These are phyloP conservation scores for Eubasilissa regina DNA, from an alignment of 1,140 invertebrate species.

Conservation along the genomic window DNA sequence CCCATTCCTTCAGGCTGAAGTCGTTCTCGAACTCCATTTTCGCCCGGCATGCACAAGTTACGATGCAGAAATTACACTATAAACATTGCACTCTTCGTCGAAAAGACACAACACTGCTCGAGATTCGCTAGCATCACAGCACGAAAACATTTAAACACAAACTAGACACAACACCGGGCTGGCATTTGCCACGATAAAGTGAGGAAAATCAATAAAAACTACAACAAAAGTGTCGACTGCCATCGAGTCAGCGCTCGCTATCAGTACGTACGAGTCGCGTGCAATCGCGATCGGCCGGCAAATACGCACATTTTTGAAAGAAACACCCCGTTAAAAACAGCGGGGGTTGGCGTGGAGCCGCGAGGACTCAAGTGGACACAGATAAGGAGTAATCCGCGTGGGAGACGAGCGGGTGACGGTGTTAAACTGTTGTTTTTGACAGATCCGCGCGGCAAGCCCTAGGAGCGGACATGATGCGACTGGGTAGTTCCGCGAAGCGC, in stretches of 20 bases:
- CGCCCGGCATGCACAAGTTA: slow-evolving; percentile 56
- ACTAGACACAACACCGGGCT: slow-evolving; percentile 3
- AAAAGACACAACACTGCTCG: slow-evolving; percentile 8
- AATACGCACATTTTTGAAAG: slow-evolving; percentile 23
- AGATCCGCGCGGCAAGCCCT: slow-evolving; percentile 63
- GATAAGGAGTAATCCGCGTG: not conserved
- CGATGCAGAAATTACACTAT: not conserved
- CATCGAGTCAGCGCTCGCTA: slow-evolving; percentile 1
- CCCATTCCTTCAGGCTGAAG: slow-evolving; percentile 94
- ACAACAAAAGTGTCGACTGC: slow-evolving; percentile 15
- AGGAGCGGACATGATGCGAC: slow-evolving; percentile 70
- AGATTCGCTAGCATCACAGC: slow-evolving; percentile 39
- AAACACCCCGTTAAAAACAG: slow-evolving; percentile 31
- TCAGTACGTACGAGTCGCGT: slow-evolving; percentile 7
- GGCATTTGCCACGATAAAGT: slow-evolving; percentile 37
- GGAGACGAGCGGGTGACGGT: not conserved
- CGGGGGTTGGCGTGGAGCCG: not conserved
- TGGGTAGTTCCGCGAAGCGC: slow-evolving; percentile 66
- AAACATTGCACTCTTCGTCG: slow-evolving; percentile 19
- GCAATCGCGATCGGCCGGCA: not conserved
- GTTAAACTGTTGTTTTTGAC: slow-evolving; percentile 64
- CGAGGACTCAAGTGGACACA: slow-evolving; percentile 10
- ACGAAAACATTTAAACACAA: slow-evolving; percentile 25
- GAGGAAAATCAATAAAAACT: slow-evolving; percentile 50
- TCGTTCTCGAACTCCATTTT: slow-evolving; percentile 87